Percentiles rank a stretch among this genome's conserved stretches.
These are phyloP conservation scores for Bombus pyrosoma DNA, from an alignment of 1,140 invertebrate genomes.

Conservation along the genomic window DNA sequence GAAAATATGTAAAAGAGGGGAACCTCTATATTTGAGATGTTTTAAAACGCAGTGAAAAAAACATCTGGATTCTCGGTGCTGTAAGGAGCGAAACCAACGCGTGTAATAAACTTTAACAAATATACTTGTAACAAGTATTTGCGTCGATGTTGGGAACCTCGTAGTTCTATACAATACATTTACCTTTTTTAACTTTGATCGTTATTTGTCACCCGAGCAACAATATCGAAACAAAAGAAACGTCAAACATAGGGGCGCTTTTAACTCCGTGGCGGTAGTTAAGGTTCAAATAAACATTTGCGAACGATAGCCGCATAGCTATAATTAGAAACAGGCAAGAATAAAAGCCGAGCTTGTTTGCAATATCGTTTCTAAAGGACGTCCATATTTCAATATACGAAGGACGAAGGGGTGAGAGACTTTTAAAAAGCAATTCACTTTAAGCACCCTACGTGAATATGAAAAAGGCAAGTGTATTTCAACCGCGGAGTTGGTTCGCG, in stretches of 20 bases:
- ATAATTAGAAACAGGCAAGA: conserved; percentile 35
- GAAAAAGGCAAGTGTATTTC: conserved; percentile 47
- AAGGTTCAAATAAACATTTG: conserved; percentile 50
- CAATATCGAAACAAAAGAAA: conserved; percentile 12
- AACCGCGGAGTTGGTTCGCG: background rate
- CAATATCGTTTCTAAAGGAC: conserved; percentile 35
- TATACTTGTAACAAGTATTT: background rate
- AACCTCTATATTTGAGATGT: background rate
- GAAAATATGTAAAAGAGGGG: background rate
- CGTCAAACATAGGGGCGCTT: background rate
- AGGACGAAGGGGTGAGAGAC: conserved; percentile 6
- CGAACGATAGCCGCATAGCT: conserved; percentile 16
- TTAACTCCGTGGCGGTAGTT: conserved; percentile 15
- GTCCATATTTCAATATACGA: conserved; percentile 44
- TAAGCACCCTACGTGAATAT: conserved; percentile 39
- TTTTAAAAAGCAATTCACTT: conserved; percentile 55
- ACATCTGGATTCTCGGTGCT: background rate
- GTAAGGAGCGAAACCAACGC: background rate
- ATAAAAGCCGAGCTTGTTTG: conserved; percentile 30
- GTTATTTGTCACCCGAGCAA: background rate
- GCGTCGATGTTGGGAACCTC: background rate
- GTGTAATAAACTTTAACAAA: background rate
- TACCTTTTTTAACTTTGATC: background rate
- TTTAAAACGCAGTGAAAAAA: background rate
- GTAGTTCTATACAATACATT: background rate